Base-by-base conservation (phyloP, 2,888 invertebrate species). In the Eupithecia insigniata region DNA sequence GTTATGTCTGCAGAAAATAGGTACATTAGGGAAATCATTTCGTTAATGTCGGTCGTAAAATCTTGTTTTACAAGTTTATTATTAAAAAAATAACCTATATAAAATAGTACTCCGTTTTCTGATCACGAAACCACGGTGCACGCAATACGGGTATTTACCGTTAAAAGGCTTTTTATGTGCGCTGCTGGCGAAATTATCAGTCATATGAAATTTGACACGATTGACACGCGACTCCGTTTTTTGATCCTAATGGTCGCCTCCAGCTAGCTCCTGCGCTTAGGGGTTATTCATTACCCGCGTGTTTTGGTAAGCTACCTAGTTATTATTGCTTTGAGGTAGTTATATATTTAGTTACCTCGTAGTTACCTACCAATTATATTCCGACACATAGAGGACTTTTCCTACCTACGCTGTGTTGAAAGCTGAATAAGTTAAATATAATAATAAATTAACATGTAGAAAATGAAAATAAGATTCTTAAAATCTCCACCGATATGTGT, bases 111-210 rank as follows among this genome's bases (percentile, higher is more conserved):
- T 60, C 71, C 72, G 75, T 76, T 78, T 76, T 65, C 74, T 78
- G 78, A 78, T 77, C 79, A 79, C 78, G 79, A 70, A 76, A 69
- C 67, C 22, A 55, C 74, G 64, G 73, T 61, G 70, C 78, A 79
- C 79, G 79, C 79, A 78, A 79, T 75, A 76, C 74, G 66, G 73
- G 74, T 79, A 79, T 78, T 79, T 79, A 79, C 76, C 75, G 77
- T 77, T 78, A 79, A 79, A 79, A 76, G 77, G 75, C 71, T 75
- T 79, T 79, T 79, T 77, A 78, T 78, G 79, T 78, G 77, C 73
- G 77, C 75, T 74, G 68, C 74, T 73, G 68, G 79, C 75, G 74
- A 79, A 78, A 66, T 66, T 78, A 78, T 79, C 76, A 77, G 75
- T 76, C 75, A 75, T 71, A 71, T 77, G 76, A 70, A 76, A 75